A percentile compares a stretch with the other conserved stretches of the same genome.
These are phyloP conservation scores for Embidobia sp. DNA, from an alignment of 2,888 invertebrate genomes.

Conservation along the genomic window DNA sequence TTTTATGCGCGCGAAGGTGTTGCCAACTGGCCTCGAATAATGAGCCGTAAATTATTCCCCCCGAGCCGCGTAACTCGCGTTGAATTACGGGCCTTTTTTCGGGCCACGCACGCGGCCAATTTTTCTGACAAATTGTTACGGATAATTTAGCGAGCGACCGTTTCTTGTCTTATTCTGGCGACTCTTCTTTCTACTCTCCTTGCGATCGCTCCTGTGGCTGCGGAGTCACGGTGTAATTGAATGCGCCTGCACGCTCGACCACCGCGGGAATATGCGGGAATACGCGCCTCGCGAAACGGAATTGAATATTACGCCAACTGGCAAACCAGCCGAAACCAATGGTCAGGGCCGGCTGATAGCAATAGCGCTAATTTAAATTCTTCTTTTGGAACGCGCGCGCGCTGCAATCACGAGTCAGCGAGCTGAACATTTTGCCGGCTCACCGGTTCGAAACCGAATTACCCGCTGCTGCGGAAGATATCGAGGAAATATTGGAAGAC, in stretches of 20 bases:
- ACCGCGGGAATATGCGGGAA: too few relatives aligned
- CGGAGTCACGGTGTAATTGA: conserved; percentile 32
- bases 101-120: neutral
- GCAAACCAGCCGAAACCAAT: conserved; percentile 28
- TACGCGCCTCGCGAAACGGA: conserved; percentile 18
- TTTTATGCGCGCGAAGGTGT: conserved; percentile 48
- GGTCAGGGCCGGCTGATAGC: conserved; percentile 24
- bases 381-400: conserved; percentile 52
- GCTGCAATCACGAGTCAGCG: conserved; percentile 67
- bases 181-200: conserved; percentile 3
- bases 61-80: conserved; percentile 28
- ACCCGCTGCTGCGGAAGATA: conserved; percentile 74
- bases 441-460: conserved; percentile 76
- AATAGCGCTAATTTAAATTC: conserved; percentile 61
- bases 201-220: neutral
- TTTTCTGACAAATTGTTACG: conserved; percentile 35
- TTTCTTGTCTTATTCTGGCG: neutral
- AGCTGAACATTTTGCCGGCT: conserved; percentile 74
- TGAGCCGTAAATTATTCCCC: conserved; percentile 71
- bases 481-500: conserved; percentile 73
- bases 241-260: too few relatives aligned
- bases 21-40: conserved; percentile 61
- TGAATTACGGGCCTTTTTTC: conserved; percentile 8
- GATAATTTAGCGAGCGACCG: neutral
- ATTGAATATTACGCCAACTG: conserved; percentile 14